Percentiles rank a stretch among this genome's conserved stretches.
phyloP scores from a whole-genome alignment of 2,113 vertebrate genomes.

The Chrysemys picta region DNA sequence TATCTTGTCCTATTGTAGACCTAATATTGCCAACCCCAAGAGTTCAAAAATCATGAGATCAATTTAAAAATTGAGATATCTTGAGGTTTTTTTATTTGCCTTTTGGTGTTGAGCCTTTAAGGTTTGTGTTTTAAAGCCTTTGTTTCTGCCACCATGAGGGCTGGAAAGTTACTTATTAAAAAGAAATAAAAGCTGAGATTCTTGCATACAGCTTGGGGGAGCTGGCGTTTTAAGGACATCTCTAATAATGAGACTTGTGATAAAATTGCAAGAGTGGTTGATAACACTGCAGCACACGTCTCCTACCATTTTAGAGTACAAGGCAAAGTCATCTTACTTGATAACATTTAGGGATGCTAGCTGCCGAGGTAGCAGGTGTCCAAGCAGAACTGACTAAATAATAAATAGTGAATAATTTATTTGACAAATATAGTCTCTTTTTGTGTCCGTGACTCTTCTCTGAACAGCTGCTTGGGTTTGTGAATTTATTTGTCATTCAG shows the following conservation, averaged over 20 bases:
- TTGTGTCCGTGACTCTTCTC: not conserved
- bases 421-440: not conserved
- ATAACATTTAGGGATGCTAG: accelerated
- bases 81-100: not conserved
- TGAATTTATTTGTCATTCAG: accelerated
- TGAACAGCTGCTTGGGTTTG: not conserved
- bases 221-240: not conserved
- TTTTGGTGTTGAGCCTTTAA: not conserved
- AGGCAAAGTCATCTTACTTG: not conserved
- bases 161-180: not conserved
- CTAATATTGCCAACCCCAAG: not conserved
- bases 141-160: not conserved
- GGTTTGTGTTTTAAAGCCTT: not conserved
- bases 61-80: not conserved
- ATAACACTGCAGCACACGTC: accelerated
- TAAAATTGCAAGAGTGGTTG: not conserved
- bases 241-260: not conserved
- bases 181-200: not conserved
- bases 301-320: not conserved
- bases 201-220: not conserved
- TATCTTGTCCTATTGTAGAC: not conserved
- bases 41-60: not conserved
- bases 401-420: not conserved
- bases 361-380: not conserved
- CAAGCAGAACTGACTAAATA: not conserved